Percentiles rank a stretch among this genome's conserved stretches.
Conservation (phyloP, 2,113 vertebrate species). For the Nothoprocta pentlandii region DNA sequence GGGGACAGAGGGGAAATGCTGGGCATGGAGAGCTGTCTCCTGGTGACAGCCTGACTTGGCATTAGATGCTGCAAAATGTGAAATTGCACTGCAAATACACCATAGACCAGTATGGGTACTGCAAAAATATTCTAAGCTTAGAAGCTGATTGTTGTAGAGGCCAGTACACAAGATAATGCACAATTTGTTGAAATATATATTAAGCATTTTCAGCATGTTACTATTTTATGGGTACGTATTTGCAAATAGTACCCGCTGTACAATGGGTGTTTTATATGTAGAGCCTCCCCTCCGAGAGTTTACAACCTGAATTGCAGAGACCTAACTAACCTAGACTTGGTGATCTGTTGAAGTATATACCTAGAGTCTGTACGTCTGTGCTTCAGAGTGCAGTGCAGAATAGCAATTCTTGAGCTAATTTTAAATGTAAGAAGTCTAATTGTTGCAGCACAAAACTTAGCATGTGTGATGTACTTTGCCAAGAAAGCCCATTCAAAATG, state of each 20-base stretch:
- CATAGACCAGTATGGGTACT: fast-evolving
- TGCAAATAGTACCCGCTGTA: neutral
- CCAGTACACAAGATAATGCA: neutral
- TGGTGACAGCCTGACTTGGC: neutral
- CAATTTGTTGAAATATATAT: neutral
- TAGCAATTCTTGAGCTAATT: neutral
- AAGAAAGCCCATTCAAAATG: neutral
- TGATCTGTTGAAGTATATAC: neutral
- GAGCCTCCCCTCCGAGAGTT: neutral
- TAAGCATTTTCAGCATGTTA: too few species aligned
- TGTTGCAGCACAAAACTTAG: neutral
- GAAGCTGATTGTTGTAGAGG: fast-evolving
- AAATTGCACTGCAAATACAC: neutral
- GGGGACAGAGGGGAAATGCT: neutral
- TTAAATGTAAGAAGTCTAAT: neutral
- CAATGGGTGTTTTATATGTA: neutral
- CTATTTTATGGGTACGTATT: neutral
- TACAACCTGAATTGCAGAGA: neutral
- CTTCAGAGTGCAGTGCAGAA: neutral
- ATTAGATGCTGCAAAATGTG: neutral
- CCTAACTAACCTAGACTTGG: neutral
- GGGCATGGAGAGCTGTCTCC: neutral
- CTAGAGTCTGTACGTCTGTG: neutral
- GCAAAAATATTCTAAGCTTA: neutral
- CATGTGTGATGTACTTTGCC: neutral